Base-by-base conservation (phyloP, 2,113 vertebrate species). In the Ophthalmolycus amberensis region DNA sequence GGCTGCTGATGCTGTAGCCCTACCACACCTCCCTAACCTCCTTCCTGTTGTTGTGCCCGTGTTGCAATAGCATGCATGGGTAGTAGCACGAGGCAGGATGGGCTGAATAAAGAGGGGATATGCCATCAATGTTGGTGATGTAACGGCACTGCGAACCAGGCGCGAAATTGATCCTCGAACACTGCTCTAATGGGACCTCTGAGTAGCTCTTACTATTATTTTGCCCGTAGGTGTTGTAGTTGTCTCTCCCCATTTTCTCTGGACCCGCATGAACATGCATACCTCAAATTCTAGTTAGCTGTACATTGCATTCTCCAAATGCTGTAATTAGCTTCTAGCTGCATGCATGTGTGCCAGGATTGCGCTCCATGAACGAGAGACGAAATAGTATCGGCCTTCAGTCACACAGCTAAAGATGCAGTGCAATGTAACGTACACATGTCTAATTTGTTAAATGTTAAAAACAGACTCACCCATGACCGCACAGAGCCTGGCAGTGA, bases 81-180 rank as follows among this genome's bases (percentile, higher is more conserved):
- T 56, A 29, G 29, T 29, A 29, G 29, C 29, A 65, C 46, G 40
- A 32, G 37, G 62, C 68, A 70, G 68, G 40, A 67, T 67, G 40
- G 52, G 34, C 42, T 0, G 3, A 65, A 63, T 72, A 77, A 84
- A 62, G 60, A 54, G 71, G 73, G 74, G 69, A 65, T 71, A 25
- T 69, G 73, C 65, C 69, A 67, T 91, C 29, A 50, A 74, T 70
- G 77, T 67, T 48, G 65, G 79, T 91, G 89, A 91, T 87, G 91
- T 90, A 89, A 91, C 72, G 44, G 32, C 66, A 72, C 70, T 87
- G 81, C 37, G 22, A 83, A 71, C 71, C 84, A 80, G 76, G 85
- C 76, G 34, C 85, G 78, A 88, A 90, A 93, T 90, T 77, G 84
- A 90, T 92, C 76, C 85, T 84, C 62, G 44, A 89, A 82, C 79